Evolutionary conservation across 2,888 invertebrate species (phyloP), one percentile per base, ranked within the genome.

Genomic region (Nasonovia ribisnigri): DNA sequence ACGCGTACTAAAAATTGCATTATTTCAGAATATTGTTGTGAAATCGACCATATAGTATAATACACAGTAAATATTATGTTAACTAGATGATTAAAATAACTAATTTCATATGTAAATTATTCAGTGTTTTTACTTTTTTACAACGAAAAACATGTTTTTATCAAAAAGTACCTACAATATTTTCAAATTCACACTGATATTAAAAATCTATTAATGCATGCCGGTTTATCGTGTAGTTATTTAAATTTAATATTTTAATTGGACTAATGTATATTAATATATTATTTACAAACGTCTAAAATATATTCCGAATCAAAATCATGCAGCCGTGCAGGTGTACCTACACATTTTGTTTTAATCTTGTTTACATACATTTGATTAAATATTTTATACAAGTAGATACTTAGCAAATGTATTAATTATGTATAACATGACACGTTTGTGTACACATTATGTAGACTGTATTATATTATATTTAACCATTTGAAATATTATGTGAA

Each of bases 351-450:
- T 77, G 36, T 77, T 77, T 77, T 20, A 6, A 36, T 36, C 20
- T 36, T 67, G 67, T 36, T 77, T 77, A 77, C 36, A 77, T 20
- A 77, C 20, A 20, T 77, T 77, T 77, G 20, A 77, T 36, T 36
- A 36, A 5, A 36, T 36, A 67, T 77, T 77, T 42, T 20, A 20
- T 77, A 77, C 36, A 26, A 57, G 5, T 46, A 86, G 16, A 46
- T n/a, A 48, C 36, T 87, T n/a, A 36, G 10, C 48, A 51, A 36
- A 87, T 36, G n/a, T 87, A 87, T 87, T 87, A 42, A 57, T 91
- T 54, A 88, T 42, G 51, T 51, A 16, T 88, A 87, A 29, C 29
- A 26, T 43, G n/a, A n/a, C n/a, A n/a, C n/a, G n/a, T n/a, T n/a
- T n/a, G n/a, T n/a, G n/a, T n/a, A n/a, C n/a, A n/a, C n/a, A 20